A percentile compares a stretch with the other conserved stretches of the same genome.
Conservation (phyloP, 2,113 vertebrate species). For the Xenus cinereus region DNA sequence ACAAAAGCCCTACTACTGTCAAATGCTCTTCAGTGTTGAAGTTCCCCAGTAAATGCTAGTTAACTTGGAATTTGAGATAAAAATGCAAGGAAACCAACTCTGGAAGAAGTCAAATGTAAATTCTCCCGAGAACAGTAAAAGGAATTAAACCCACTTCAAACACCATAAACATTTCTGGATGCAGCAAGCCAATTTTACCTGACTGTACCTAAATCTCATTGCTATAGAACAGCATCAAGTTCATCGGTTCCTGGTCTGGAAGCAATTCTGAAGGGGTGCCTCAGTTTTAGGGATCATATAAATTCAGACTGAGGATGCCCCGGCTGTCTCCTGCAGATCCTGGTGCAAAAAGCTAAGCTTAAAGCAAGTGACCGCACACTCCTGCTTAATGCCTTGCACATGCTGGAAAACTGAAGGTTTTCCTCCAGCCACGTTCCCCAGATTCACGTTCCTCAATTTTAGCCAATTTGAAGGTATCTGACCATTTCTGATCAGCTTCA, state of each 20-base stretch:
- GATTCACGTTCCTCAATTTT: neutral
- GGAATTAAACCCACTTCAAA: slow-evolving; percentile 52
- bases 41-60: neutral
- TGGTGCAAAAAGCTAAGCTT: neutral
- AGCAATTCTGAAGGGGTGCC: slow-evolving; percentile 34
- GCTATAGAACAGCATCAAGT: neutral
- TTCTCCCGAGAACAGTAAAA: slow-evolving; percentile 35
- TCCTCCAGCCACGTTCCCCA: neutral
- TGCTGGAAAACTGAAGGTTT: neutral
- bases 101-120: slow-evolving; percentile 33
- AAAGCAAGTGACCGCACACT: neutral
- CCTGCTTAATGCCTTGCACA: neutral
- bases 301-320: neutral
- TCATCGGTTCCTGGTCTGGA: slow-evolving; percentile 30
- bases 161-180: slow-evolving; percentile 4
- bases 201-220: slow-evolving; percentile 28
- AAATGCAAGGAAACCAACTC: slow-evolving; percentile 39
- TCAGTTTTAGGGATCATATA: slow-evolving; percentile 8
- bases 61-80: slow-evolving; percentile 37
- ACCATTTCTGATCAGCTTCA: slow-evolving; percentile 3
- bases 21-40: slow-evolving; percentile 41
- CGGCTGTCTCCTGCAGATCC: neutral
- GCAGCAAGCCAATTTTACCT: slow-evolving; percentile 25
- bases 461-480: neutral
- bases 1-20: slow-evolving; percentile 51